Conservation (phyloP, 2,113 vertebrate species). For the Isurus oxyrinchus region DNA sequence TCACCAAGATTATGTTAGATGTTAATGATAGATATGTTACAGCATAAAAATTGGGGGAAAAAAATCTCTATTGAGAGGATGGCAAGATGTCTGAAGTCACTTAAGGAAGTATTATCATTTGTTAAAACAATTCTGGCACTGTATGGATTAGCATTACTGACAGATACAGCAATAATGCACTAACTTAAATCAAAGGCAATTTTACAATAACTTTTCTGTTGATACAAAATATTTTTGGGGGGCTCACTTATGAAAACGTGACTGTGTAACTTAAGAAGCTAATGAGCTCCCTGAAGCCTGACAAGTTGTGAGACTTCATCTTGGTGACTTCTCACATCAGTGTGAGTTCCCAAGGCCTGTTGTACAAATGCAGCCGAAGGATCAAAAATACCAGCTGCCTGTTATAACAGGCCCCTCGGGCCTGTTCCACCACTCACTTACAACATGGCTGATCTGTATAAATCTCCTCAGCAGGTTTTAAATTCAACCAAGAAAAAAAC, state of each 20-base stretch:
- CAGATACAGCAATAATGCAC: neutral
- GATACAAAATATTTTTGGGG: neutral
- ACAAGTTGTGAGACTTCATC: neutral
- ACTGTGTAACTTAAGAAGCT: neutral
- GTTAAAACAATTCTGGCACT: neutral
- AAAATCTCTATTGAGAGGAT: neutral
- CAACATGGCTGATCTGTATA: neutral
- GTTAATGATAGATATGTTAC: neutral
- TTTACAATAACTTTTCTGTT: neutral
- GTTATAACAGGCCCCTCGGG: neutral
- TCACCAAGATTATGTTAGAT: too few relatives aligned
- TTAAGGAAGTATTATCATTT: neutral
- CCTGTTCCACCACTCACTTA: neutral
- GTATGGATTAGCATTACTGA: neutral
- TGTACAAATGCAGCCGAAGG: neutral
- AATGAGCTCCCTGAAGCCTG: neutral
- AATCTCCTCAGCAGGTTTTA: neutral
- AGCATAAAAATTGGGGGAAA: neutral
- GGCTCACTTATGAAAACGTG: neutral
- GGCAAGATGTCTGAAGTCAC: constrained; percentile 14
- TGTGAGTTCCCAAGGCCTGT: neutral
- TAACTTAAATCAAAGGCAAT: neutral
- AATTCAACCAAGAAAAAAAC: neutral
- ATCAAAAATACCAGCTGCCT: neutral
- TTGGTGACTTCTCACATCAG: neutral